Conservation (phyloP, 1,140 invertebrate species). For the Nixonia krombeini region DNA sequence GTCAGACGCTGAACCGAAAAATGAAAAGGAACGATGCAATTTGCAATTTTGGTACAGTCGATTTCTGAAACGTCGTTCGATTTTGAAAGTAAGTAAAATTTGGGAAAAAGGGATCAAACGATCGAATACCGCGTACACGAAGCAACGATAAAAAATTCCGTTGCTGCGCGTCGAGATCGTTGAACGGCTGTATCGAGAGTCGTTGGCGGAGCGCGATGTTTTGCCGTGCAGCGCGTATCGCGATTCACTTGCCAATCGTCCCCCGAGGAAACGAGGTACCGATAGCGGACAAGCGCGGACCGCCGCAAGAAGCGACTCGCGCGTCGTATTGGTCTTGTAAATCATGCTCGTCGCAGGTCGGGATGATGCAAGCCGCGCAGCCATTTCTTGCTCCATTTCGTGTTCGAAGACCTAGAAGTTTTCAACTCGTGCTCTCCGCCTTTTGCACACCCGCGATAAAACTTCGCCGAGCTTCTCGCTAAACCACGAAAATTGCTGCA, state of each 20-base stretch:
- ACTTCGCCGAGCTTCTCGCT: constrained; percentile 41
- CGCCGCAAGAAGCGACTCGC: constrained; percentile 9
- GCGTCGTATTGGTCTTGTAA: constrained; percentile 15
- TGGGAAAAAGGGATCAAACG: too few relatives aligned
- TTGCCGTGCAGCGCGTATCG: not conserved
- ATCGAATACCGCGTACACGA: too few relatives aligned
- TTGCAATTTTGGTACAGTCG: too few relatives aligned
- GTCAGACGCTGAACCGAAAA: too few relatives aligned
- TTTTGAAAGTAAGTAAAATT: too few relatives aligned
- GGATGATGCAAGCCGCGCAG: constrained; percentile 17
- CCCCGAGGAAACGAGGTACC: not conserved
- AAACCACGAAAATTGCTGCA: constrained; percentile 32
- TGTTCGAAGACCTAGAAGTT: constrained; percentile 27
- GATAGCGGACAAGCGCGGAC: not conserved
- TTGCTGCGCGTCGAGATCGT: too few relatives aligned
- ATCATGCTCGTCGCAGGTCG: constrained; percentile 25
- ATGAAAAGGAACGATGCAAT: too few relatives aligned
- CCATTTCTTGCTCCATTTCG: constrained; percentile 28
- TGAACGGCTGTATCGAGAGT: not conserved
- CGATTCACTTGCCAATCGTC: constrained; percentile 9
- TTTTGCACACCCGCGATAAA: too few relatives aligned
- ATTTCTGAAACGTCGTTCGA: too few relatives aligned
- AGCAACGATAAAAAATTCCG: too few relatives aligned
- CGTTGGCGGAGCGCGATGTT: not conserved
- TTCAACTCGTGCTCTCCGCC: constrained; percentile 32